Percentiles rank a stretch among this genome's conserved stretches.
phyloP scores from a whole-genome alignment of 2,113 vertebrate species.

The Benthochromis sp. region DNA sequence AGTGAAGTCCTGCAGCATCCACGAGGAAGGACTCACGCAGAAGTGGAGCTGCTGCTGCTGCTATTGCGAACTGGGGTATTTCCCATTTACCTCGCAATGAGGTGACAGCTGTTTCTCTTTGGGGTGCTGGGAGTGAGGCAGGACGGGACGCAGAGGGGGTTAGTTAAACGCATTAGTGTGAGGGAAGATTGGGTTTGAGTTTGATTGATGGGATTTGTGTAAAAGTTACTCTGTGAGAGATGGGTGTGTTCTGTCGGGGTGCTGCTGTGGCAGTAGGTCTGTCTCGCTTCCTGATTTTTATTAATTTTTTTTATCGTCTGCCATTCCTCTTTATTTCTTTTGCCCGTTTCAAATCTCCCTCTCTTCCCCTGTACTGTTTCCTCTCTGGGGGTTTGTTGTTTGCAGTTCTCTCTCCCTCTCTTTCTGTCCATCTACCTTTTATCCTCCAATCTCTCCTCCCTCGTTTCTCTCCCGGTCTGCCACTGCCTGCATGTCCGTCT shows the following conservation, averaged over 20 bases:
- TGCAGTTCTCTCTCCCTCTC: background rate
- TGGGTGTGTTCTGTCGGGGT: background rate
- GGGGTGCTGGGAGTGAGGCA: background rate
- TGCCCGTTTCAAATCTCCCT: background rate
- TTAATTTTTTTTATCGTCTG: background rate
- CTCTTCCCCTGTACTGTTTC: background rate
- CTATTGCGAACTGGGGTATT: background rate
- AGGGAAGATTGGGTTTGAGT: background rate
- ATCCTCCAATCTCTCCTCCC: background rate
- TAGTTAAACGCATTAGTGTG: background rate
- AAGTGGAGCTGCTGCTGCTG: background rate
- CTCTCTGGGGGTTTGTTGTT: background rate
- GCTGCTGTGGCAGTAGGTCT: background rate
- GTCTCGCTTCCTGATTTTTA: background rate
- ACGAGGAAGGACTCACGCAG: background rate
- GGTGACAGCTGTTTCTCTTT: constrained; percentile 4
- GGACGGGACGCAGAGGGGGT: background rate
- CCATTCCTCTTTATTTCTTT: background rate
- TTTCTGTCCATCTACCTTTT: background rate
- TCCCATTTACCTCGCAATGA: background rate
- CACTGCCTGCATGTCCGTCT: background rate
- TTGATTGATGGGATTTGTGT: background rate
- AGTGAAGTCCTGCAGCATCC: background rate
- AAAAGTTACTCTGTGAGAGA: background rate
- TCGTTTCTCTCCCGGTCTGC: background rate